phyloP scores from a whole-genome alignment of 2,888 invertebrate genomes.

The Drosophila testacea region DNA sequence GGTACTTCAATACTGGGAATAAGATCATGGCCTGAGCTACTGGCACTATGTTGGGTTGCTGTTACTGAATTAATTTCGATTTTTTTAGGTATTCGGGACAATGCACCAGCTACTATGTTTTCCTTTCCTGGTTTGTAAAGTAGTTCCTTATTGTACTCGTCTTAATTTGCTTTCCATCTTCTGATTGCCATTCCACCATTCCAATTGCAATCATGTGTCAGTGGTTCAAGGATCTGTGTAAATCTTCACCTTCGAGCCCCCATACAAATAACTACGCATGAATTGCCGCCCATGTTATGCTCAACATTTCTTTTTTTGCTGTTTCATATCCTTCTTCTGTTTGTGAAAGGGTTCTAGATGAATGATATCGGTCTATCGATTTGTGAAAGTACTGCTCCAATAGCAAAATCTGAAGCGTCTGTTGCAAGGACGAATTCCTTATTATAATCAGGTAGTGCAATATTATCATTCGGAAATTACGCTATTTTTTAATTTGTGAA shows the following conservation, averaged over 20 bases:
- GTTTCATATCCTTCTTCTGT: conserved; percentile 14
- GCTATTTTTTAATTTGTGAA: conserved; percentile 8
- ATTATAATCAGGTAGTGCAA: conserved; percentile 15
- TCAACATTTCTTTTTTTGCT: conserved; percentile 22
- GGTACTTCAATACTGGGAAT: conserved; percentile 2
- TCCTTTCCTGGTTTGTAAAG: conserved; percentile 11
- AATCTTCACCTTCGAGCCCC: conserved; percentile 15
- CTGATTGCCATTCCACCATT: conserved; percentile 13
- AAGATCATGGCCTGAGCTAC: conserved; percentile 1
- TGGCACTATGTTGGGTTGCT: conserved; percentile 14
- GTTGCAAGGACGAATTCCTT: conserved; percentile 15
- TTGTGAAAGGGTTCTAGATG: conserved; percentile 13
- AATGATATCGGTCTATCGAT: conserved; percentile 7
- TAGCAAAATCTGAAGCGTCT: conserved; percentile 7
- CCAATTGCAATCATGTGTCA: conserved; percentile 16
- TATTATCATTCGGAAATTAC: conserved; percentile 17
- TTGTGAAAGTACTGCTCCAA: conserved; percentile 6
- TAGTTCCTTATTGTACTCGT: conserved; percentile 24
- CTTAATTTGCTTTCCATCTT: conserved; percentile 16
- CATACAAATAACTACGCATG: conserved; percentile 17
- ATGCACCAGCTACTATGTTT: conserved; percentile 1
- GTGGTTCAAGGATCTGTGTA: conserved; percentile 33
- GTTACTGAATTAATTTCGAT: conserved; percentile 6
- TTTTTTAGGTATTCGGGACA: conserved; percentile 5
- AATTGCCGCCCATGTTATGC: neutral